Percentiles rank a stretch among this genome's conserved stretches.
These are phyloP conservation scores for Protonemura montana DNA, from an alignment of 2,888 invertebrate species.

Conservation along the genomic window DNA sequence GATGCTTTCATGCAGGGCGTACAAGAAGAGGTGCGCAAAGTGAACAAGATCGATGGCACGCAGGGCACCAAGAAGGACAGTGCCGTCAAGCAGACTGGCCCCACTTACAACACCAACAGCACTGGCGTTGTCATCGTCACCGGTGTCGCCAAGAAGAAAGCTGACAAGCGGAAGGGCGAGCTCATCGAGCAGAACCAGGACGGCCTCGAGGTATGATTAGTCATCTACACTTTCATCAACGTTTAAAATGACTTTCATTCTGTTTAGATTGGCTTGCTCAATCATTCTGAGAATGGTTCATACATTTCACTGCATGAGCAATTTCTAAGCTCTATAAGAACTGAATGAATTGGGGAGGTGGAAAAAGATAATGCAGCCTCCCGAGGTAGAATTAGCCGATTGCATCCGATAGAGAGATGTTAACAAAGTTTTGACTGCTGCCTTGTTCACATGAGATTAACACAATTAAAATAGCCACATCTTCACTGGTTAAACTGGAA, in stretches of 20 bases:
- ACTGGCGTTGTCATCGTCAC: conserved; percentile 76
- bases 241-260: conserved; percentile 21
- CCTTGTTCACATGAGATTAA: too few relatives aligned
- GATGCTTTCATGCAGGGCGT: conserved; percentile 95
- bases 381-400: too few relatives aligned
- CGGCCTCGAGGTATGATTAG: conserved; percentile 72
- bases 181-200: conserved; percentile 99
- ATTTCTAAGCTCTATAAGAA: too few relatives aligned
- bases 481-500: too few relatives aligned
- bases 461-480: too few relatives aligned
- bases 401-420: too few relatives aligned
- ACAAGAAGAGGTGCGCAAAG: conserved; percentile 83
- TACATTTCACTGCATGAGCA: too few relatives aligned
- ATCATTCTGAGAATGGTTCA: too few relatives aligned
- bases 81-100: conserved; percentile 42
- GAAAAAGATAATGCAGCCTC: too few relatives aligned
- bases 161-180: conserved; percentile 88
- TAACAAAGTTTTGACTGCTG: too few relatives aligned
- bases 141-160: conserved; percentile 83
- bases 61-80: conserved; percentile 58
- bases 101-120: conserved; percentile 44
- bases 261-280: conserved; percentile 24
- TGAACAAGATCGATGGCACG: conserved; percentile 72
- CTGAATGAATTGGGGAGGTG: too few relatives aligned
- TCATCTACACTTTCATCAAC: background rate